These are phyloP conservation scores for Sesia bembeciformis DNA, from an alignment of 2,888 invertebrate genomes.

Conservation along the genomic window DNA sequence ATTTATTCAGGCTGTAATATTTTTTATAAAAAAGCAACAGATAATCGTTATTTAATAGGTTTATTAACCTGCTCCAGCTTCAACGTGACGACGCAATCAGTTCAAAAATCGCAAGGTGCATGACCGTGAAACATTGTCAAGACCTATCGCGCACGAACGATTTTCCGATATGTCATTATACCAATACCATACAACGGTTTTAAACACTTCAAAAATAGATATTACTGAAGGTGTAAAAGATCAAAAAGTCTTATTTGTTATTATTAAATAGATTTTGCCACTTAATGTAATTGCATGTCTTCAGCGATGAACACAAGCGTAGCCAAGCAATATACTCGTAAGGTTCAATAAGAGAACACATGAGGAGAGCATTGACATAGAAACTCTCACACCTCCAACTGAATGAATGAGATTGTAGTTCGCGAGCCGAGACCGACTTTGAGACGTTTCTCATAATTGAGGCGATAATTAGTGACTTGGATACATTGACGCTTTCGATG, in stretches of 20 bases:
- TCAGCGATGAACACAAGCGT: constrained; percentile 3
- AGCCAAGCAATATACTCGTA: constrained; percentile 8
- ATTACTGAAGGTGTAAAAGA: neutral
- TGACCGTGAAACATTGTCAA: constrained; percentile 35
- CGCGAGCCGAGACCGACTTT: constrained; percentile 30
- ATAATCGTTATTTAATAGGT: constrained; percentile 31
- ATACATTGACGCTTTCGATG: constrained; percentile 42
- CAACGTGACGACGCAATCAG: constrained; percentile 52
- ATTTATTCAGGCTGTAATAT: too few species aligned
- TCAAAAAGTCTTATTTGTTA: neutral
- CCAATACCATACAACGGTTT: constrained; percentile 4
- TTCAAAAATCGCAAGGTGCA: constrained; percentile 45
- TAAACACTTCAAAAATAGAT: neutral
- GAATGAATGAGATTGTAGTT: neutral
- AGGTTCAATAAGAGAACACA: constrained; percentile 29
- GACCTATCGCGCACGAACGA: constrained; percentile 37
- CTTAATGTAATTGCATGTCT: constrained; percentile 1
- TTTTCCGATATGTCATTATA: constrained; percentile 22
- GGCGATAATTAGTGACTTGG: constrained; percentile 39
- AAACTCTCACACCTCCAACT: neutral
- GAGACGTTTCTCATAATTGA: constrained; percentile 50
- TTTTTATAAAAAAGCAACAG: constrained; percentile 17
- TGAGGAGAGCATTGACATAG: neutral
- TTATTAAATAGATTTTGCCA: neutral
- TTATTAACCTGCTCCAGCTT: constrained; percentile 48